Evolutionary conservation across 2,113 vertebrate species (phyloP).

Genomic region (Conger conger): DNA sequence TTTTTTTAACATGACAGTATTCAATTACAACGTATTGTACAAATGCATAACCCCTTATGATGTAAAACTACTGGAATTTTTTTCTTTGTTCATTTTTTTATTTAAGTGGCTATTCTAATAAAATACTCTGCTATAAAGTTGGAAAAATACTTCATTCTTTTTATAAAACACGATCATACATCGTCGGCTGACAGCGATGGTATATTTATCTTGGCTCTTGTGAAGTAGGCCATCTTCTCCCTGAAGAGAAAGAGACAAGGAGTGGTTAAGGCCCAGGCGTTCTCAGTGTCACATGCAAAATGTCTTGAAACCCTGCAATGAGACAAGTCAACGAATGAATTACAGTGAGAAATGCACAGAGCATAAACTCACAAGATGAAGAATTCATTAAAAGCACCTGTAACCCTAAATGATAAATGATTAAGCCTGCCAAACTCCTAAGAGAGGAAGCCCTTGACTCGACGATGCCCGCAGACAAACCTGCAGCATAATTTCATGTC

Average conservation of each 20-base stretch:
- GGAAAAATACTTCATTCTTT: conserved; percentile 46
- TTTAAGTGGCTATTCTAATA: conserved; percentile 48
- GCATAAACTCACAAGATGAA: neutral
- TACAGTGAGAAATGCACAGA: neutral
- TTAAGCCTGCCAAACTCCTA: neutral
- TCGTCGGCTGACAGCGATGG: conserved; percentile 79
- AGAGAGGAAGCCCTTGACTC: neutral
- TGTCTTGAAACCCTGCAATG: neutral
- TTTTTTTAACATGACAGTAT: conserved; percentile 50
- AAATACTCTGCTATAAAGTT: conserved; percentile 57
- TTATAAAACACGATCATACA: conserved; percentile 62
- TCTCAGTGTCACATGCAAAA: conserved; percentile 14
- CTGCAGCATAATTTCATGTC: neutral
- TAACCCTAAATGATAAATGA: neutral
- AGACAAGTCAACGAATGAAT: neutral
- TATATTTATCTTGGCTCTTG: conserved; percentile 78
- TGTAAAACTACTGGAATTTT: conserved; percentile 50
- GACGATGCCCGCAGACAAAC: too few species aligned
- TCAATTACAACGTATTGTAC: conserved; percentile 61
- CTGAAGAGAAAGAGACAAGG: conserved; percentile 47
- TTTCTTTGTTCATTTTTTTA: conserved; percentile 32
- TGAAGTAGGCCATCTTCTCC: conserved; percentile 86
- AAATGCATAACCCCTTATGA: conserved; percentile 55
- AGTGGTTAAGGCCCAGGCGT: neutral
- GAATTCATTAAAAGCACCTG: neutral